Conservation (phyloP, 1,140 invertebrate genomes). For the Magallana ariakensis region DNA sequence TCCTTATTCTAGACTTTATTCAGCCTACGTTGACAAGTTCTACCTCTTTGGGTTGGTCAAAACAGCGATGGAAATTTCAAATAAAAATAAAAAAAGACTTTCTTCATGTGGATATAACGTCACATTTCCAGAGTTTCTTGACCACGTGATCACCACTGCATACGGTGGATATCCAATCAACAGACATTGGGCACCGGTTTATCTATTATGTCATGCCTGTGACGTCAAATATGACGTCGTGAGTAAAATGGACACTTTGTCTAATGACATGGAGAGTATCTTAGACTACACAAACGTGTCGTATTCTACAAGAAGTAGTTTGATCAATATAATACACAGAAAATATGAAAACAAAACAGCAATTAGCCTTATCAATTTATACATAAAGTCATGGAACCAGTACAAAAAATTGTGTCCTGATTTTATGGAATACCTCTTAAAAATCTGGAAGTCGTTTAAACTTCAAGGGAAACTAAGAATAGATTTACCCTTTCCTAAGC, state of each 20-base stretch:
- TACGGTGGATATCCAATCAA: slow-evolving; percentile 25
- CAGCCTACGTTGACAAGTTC: slow-evolving; percentile 45
- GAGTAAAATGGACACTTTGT: slow-evolving; percentile 4
- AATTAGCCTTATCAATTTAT: slow-evolving; percentile 22
- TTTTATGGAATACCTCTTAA: background rate
- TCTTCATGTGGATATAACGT: slow-evolving; percentile 40
- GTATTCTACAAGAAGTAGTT: background rate
- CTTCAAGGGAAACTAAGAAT: slow-evolving; percentile 14
- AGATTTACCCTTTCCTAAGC: slow-evolving; percentile 2
- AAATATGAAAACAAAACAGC: slow-evolving; percentile 28
- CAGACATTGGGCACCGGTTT: slow-evolving; percentile 44
- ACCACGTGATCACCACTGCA: slow-evolving; percentile 23
- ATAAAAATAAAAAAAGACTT: background rate
- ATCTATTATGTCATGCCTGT: slow-evolving; percentile 41
- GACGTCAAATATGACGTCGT: slow-evolving; percentile 42
- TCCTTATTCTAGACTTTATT: slow-evolving; percentile 45
- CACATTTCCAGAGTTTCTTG: slow-evolving; percentile 41
- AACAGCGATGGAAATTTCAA: background rate
- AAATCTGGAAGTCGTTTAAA: background rate
- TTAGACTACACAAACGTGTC: slow-evolving; percentile 9
- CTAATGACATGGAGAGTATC: slow-evolving; percentile 22
- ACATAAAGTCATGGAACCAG: background rate
- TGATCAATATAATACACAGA: slow-evolving; percentile 25
- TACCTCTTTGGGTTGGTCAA: slow-evolving; percentile 9
- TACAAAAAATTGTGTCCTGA: slow-evolving; percentile 9